Base-by-base conservation (phyloP, 1,140 invertebrate species). In the Ceratoteleas bidentatus region DNA sequence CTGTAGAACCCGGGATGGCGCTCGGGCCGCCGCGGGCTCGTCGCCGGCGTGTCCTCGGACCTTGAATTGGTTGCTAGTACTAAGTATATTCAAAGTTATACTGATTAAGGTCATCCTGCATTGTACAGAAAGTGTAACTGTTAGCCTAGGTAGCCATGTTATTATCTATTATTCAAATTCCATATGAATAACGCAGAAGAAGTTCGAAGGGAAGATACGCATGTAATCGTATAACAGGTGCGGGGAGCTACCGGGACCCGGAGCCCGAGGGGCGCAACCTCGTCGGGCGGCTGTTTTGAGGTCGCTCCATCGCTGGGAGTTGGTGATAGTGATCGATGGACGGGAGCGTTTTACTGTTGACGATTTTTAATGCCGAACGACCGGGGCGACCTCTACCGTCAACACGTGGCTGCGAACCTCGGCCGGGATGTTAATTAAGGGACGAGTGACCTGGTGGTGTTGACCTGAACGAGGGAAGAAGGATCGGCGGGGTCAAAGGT, bases 81-180 rank as follows among this genome's bases (percentile, higher is more conserved):
- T 80, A 76, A 80, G 68, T 84, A 80, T 84, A 83, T 76, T 85
- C 74, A 81, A 83, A 84, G 76, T 83, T 84, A 82, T 66, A 81
- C 66, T 84, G 84, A 86, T 86, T 87, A 83, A 87, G 81, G 74
- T 82, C 83, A 85, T 85, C 87, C 87, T 86, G 87, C 86, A 89
- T 88, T 90, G 88, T 91, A 91, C 89, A 90, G 88, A 91, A 89
- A 89, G 85, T 89, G 87, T 91, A 90, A 91, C 88, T 90, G 88
- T 90, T 91, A 91, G 90, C 83, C 85, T 90, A 91, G 87, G 68
- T 90, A 90, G 88, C 84, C 85, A 87, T 84, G 83, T 89, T 91
- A 90, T 81, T 84, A 89, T 88, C 86, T 90, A 88, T 84, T 84
- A 83, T 62, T 83, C 81, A 61, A 83, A 80, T 80, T 76, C 61